phyloP scores from a whole-genome alignment of 2,113 vertebrate genomes.

The Hemibagrus wyckioides region DNA sequence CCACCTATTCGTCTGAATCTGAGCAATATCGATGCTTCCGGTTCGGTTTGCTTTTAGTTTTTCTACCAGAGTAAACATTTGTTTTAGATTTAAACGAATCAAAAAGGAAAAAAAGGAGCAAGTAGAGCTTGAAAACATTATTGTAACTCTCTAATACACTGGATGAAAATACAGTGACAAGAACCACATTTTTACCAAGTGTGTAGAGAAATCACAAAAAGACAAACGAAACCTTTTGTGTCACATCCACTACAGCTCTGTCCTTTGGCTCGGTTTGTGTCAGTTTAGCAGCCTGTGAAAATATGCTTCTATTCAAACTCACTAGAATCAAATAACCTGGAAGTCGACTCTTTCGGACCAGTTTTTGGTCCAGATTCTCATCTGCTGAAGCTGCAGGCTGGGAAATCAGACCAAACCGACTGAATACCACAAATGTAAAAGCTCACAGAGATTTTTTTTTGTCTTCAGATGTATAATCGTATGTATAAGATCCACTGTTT shows the following conservation, averaged over 20 bases:
- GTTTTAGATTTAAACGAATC: background rate
- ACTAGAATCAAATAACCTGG: background rate
- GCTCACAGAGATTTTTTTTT: background rate
- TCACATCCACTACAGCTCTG: background rate
- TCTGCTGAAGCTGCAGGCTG: background rate
- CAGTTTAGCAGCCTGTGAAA: background rate
- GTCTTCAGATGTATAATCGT: background rate
- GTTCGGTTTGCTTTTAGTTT: background rate
- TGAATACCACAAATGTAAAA: background rate
- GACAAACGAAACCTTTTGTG: background rate
- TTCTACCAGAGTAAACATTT: background rate
- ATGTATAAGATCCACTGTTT: background rate
- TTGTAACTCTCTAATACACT: background rate
- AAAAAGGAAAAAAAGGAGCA: background rate
- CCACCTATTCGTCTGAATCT: background rate
- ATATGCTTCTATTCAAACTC: background rate
- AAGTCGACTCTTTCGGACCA: background rate
- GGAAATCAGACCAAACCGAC: background rate
- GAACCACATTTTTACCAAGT: background rate
- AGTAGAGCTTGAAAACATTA: background rate
- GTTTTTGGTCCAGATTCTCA: background rate
- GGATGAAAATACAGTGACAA: background rate
- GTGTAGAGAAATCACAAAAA: background rate
- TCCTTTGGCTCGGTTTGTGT: background rate
- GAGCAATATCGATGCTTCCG: background rate